These are phyloP conservation scores for Pogonus chalceus DNA, from an alignment of 1,140 invertebrate species.

Conservation along the genomic window DNA sequence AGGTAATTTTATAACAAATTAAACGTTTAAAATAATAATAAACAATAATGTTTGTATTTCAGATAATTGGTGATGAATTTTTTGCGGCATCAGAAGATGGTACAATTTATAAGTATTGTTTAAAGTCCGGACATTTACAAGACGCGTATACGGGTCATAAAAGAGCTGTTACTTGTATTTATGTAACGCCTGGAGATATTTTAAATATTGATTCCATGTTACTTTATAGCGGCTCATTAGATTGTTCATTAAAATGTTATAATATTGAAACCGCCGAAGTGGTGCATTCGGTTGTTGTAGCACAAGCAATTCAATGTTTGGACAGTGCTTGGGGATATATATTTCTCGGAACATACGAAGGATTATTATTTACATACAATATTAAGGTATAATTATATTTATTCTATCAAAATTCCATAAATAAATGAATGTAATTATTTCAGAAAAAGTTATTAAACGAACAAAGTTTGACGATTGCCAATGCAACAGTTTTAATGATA, in stretches of 20 bases:
- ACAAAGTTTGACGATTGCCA: not conserved
- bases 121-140: not conserved
- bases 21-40: not conserved
- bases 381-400: constrained; percentile 30
- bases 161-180: not conserved
- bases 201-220: not conserved
- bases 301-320: constrained; percentile 39
- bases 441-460: not conserved
- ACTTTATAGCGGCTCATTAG: not conserved
- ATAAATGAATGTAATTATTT: not conserved
- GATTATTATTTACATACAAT: constrained; percentile 35
- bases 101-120: not conserved
- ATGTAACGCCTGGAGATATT: not conserved
- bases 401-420: not conserved
- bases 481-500: constrained; percentile 36
- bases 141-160: not conserved
- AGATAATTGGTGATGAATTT: not conserved
- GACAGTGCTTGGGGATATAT: constrained; percentile 37
- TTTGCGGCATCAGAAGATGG: not conserved
- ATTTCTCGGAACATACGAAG: constrained; percentile 38
- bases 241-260: not conserved
- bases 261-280: constrained; percentile 15
- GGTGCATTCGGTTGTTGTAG: constrained; percentile 25
- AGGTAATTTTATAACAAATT: not conserved
- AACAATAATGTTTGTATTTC: not conserved